A percentile compares a stretch with the other conserved stretches of the same genome.
phyloP scores from a whole-genome alignment of 1,140 invertebrate species.

The Drosophila rhopaloa region DNA sequence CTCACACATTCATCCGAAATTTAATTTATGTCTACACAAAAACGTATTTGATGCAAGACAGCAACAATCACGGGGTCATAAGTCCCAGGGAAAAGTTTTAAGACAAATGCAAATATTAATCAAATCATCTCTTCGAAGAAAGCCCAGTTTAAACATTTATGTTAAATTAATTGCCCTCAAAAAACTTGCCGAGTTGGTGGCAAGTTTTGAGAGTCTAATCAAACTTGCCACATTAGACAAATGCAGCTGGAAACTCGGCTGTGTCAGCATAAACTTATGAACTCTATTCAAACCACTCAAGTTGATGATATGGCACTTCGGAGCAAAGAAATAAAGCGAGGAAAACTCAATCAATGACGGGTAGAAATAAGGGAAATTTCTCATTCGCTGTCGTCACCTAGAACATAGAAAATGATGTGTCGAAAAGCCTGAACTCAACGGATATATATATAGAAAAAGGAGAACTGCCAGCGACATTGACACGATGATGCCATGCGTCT shows the following conservation, averaged over 20 bases:
- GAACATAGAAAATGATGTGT: slow-evolving; percentile 75
- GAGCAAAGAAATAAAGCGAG: slow-evolving; percentile 14
- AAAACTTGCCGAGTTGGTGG: slow-evolving; percentile 17
- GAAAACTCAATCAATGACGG: slow-evolving; percentile 52
- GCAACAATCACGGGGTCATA: slow-evolving; percentile 4
- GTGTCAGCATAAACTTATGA: slow-evolving; percentile 35
- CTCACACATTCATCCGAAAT: slow-evolving; percentile 22
- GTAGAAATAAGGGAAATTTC: slow-evolving; percentile 70
- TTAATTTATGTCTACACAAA: slow-evolving; percentile 40
- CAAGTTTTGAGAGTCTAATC: slow-evolving; percentile 50
- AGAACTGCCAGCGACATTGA: slow-evolving; percentile 59
- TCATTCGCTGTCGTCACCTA: slow-evolving; percentile 54
- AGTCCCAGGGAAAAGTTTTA: slow-evolving; percentile 3
- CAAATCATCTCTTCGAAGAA: background rate
- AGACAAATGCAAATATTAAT: background rate
- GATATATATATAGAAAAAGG: slow-evolving; percentile 31
- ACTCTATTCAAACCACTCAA: slow-evolving; percentile 58
- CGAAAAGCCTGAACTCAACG: slow-evolving; percentile 47
- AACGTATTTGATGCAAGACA: background rate
- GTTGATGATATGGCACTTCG: slow-evolving; percentile 70
- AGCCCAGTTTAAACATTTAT: slow-evolving; percentile 10
- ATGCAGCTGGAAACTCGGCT: slow-evolving; percentile 29
- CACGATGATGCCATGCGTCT: slow-evolving; percentile 61
- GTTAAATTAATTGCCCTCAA: slow-evolving; percentile 22
- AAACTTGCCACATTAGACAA: slow-evolving; percentile 64